phyloP scores from a whole-genome alignment of 1,140 invertebrate genomes.

The Dendroctonus valens region DNA sequence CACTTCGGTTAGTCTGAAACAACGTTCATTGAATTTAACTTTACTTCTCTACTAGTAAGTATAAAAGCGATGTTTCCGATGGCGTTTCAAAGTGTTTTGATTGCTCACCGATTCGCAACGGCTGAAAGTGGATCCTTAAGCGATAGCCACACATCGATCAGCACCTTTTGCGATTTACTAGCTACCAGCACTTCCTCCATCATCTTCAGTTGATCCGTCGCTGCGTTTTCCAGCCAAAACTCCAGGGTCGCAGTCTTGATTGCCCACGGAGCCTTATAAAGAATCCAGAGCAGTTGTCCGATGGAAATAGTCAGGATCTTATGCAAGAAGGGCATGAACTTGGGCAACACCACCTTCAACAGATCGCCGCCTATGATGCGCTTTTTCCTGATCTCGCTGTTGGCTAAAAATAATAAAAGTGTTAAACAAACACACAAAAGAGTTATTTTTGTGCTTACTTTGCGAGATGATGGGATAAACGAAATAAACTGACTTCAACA shows the following conservation, averaged over 20 bases:
- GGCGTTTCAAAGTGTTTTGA: no score
- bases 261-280: neutral
- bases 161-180: neutral
- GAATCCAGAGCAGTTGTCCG: constrained; percentile 5
- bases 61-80: no score
- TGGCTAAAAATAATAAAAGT: neutral
- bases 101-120: no score
- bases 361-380: neutral
- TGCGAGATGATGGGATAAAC: constrained; percentile 2
- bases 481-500: constrained; percentile 8
- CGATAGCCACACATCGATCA: neutral
- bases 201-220: neutral
- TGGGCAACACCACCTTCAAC: neutral
- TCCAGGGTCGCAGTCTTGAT: neutral
- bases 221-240: constrained; percentile 2
- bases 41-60: no score
- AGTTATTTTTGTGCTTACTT: neutral
- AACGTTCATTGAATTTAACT: no score
- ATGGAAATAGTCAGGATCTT: neutral
- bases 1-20: neutral
- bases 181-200: neutral
- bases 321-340: neutral
- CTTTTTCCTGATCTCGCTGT: neutral
- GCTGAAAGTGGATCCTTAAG: no score
- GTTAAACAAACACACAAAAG: neutral